Percentiles rank a stretch among this genome's conserved stretches.
Conservation (phyloP, 2,113 vertebrate species). For the Neopipo cinnamomea region DNA sequence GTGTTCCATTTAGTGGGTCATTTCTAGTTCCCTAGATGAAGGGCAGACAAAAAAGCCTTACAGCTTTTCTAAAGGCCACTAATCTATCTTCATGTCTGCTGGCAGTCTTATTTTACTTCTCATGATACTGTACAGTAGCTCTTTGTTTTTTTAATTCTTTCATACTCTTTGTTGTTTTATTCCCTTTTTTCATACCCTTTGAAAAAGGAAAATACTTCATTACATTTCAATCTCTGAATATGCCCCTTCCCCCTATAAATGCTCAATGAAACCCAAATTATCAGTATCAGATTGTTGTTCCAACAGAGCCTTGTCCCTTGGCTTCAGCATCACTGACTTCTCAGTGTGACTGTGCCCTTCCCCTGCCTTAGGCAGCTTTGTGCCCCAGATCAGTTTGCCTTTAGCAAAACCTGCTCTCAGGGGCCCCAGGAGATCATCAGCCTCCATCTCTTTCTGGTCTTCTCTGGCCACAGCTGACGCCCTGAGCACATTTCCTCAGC, state of each 20-base stretch:
- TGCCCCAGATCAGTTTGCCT: background rate
- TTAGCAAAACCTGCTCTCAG: background rate
- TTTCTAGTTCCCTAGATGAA: background rate
- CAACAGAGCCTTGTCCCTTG: background rate
- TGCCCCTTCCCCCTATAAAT: background rate
- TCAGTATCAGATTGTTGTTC: background rate
- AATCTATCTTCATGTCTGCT: background rate
- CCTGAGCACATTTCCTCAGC: background rate
- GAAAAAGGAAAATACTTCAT: background rate
- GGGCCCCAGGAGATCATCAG: background rate
- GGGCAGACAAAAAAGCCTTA: background rate
- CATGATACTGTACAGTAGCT: conserved; percentile 38
- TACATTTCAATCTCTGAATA: background rate
- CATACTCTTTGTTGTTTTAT: background rate
- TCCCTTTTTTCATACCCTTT: conserved; percentile 3
- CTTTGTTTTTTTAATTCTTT: conserved; percentile 30
- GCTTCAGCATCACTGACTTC: background rate
- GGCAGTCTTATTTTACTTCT: background rate
- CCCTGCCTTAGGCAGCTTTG: background rate
- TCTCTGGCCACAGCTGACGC: background rate
- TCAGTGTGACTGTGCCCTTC: background rate
- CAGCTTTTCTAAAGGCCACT: conserved; percentile 36
- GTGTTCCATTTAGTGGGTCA: background rate
- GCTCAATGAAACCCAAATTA: background rate
- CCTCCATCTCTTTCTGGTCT: background rate